Evolutionary conservation across 2,797 vertebrate species (phyloP).

Genomic region (Falco cherrug): DNA sequence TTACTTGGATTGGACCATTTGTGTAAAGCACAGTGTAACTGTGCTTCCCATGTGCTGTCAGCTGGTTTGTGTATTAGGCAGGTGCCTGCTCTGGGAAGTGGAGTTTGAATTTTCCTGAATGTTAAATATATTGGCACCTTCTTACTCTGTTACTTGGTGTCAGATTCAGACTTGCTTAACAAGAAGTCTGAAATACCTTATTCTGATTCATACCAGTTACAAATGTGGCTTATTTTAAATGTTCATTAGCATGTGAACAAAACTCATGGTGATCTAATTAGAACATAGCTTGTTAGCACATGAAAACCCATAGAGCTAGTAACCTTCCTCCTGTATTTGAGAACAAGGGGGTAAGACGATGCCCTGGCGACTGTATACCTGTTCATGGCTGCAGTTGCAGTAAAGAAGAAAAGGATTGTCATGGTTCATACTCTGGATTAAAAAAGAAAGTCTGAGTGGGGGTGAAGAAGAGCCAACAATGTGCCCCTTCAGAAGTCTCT

Average conservation of each 20-base stretch:
- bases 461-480: neutral
- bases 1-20: neutral
- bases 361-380: neutral
- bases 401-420: neutral
- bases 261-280: neutral
- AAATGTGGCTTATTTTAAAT: neutral
- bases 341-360: neutral
- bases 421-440: neutral
- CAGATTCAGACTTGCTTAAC: neutral
- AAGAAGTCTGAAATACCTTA: neutral
- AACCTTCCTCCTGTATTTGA: neutral
- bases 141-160: neutral
- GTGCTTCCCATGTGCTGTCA: neutral
- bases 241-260: neutral
- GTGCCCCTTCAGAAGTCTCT: neutral
- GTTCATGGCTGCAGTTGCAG: neutral
- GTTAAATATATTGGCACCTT: neutral
- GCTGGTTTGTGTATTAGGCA: neutral
- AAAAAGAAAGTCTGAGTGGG: neutral
- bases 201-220: neutral
- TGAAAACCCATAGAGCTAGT: neutral
- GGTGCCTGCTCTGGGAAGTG: fast-evolving
- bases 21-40: neutral
- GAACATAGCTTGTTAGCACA: neutral
- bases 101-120: neutral